phyloP scores from a whole-genome alignment of 1,140 invertebrate species.

The Scylla paramamosain region DNA sequence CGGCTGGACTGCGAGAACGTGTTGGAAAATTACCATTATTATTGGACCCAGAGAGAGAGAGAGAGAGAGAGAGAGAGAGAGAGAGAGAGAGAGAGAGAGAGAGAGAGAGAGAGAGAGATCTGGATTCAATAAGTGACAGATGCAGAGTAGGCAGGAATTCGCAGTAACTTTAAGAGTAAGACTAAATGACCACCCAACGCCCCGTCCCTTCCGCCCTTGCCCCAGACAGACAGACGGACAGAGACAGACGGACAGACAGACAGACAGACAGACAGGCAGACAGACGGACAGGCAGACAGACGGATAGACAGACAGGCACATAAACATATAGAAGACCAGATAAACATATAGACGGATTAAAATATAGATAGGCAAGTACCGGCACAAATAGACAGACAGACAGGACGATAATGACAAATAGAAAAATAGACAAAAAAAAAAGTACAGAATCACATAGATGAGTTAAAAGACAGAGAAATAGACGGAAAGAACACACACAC shows the following conservation, averaged over 20 bases:
- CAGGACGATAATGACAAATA: no score
- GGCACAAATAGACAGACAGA: no score
- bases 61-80: constrained; percentile 49
- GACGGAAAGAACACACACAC: not conserved
- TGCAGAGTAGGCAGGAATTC: not conserved
- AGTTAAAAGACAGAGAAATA: not conserved
- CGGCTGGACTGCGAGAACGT: no score
- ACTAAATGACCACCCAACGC: not conserved
- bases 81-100: constrained; percentile 48
- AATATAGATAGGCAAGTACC: no score
- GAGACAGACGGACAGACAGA: not conserved
- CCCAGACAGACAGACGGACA: constrained; percentile 21
- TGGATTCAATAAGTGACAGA: not conserved
- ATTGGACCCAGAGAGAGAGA: not conserved
- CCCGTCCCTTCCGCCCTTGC: not conserved
- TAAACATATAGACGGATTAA: no score
- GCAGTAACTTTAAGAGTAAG: not conserved
- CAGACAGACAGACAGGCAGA: not conserved
- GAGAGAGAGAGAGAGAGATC: constrained; percentile 42
- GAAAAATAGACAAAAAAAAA: not conserved
- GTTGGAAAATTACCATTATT: no score
- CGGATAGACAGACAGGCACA: not conserved
- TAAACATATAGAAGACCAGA: no score
- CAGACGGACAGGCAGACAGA: not conserved
- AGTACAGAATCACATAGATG: not conserved